Evolutionary conservation across 2,888 invertebrate genomes (phyloP).

Genomic region (Neoscelio sp.): DNA sequence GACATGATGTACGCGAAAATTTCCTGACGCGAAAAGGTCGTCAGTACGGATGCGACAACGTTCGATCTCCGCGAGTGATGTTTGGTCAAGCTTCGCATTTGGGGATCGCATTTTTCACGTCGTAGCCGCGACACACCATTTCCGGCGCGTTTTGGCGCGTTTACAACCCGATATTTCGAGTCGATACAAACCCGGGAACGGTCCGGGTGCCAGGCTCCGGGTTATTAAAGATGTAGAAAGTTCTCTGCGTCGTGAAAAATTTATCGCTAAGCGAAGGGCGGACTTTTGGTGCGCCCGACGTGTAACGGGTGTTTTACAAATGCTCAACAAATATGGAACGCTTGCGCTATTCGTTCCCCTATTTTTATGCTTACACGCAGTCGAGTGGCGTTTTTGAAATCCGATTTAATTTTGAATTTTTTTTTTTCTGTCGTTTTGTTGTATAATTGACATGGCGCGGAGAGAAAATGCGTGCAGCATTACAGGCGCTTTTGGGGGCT

Average conservation of each 20-base stretch:
- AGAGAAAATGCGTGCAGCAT: conserved; percentile 8
- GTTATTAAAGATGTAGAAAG: conserved; percentile 74
- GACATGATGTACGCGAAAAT: conserved; percentile 39
- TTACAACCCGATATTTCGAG: conserved; percentile 62
- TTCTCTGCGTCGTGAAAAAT: conserved; percentile 69
- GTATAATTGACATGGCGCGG: too few species aligned
- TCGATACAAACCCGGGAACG: conserved; percentile 28
- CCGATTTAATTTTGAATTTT: too few species aligned
- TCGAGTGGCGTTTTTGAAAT: too few species aligned
- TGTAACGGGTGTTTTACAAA: conserved; percentile 17
- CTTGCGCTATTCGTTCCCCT: too few species aligned
- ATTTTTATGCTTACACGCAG: too few species aligned
- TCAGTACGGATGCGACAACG: conserved; percentile 30
- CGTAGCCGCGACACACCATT: conserved; percentile 42
- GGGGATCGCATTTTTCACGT: conserved; percentile 54
- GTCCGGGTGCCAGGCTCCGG: conserved; percentile 9
- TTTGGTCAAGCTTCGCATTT: conserved; percentile 41
- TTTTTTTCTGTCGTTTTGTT: too few species aligned
- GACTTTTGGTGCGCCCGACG: conserved; percentile 24
- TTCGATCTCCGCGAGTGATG: conserved; percentile 43
- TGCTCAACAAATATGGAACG: conserved; percentile 7
- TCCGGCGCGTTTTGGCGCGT: conserved; percentile 62
- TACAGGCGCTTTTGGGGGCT: neutral
- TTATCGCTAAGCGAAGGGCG: conserved; percentile 62
- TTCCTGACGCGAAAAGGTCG: conserved; percentile 37